These are phyloP conservation scores for Paguma larvata DNA, from an alignment of 2,797 vertebrate species.

Conservation along the genomic window DNA sequence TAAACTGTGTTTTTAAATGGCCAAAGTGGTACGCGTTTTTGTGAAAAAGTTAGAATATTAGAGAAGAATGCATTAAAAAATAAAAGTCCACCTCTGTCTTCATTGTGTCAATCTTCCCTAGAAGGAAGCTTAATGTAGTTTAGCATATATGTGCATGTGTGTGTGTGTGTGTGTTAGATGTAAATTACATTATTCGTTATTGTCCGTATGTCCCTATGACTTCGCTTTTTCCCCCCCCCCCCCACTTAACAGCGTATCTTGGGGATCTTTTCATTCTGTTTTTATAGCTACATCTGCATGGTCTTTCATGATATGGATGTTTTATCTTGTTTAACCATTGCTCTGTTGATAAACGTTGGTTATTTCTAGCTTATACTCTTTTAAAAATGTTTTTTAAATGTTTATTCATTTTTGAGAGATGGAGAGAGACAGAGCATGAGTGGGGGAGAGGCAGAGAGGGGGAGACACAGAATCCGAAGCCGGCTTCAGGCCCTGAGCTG, in stretches of 20 bases:
- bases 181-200: neutral
- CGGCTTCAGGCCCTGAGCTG: too few species aligned
- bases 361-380: neutral
- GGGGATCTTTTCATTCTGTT: constrained; percentile 18
- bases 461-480: too few species aligned
- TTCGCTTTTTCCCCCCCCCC: neutral
- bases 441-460: too few species aligned
- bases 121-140: neutral
- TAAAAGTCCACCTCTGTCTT: neutral
- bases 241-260: neutral
- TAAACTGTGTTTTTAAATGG: constrained; percentile 31
- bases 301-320: neutral
- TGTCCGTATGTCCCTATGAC: neutral
- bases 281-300: neutral
- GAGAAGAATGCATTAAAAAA: constrained; percentile 3
- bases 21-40: neutral
- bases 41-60: neutral
- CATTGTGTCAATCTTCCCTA: neutral
- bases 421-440: too few species aligned
- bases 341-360: neutral
- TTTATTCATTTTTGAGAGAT: too few species aligned
- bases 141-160: neutral
- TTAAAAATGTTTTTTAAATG: too few species aligned
- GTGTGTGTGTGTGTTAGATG: neutral
- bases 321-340: neutral